Evolutionary conservation across 2,113 vertebrate genomes (phyloP).

Genomic region (Petrocephalus zakoni): DNA sequence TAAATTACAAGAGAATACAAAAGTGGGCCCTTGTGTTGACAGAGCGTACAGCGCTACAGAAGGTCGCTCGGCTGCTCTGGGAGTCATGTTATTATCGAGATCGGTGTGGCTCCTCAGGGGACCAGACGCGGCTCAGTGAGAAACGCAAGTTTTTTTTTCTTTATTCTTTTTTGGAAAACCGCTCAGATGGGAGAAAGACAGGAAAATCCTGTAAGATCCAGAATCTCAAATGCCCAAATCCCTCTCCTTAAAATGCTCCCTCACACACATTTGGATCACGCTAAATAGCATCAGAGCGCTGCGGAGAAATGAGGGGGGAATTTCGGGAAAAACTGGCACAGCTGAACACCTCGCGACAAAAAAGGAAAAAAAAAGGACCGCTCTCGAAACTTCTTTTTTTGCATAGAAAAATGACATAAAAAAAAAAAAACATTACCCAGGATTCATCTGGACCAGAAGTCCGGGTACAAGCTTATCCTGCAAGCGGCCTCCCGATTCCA

Average conservation of each 20-base stretch:
- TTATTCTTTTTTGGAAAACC: background rate
- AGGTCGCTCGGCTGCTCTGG: background rate
- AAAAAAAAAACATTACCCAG: background rate
- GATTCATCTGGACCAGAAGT: background rate
- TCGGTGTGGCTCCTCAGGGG: background rate
- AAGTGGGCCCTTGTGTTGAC: background rate
- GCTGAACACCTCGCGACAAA: background rate
- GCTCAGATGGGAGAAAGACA: background rate
- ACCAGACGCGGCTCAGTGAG: background rate
- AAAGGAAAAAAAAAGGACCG: background rate
- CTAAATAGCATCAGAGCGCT: background rate
- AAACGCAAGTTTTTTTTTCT: background rate
- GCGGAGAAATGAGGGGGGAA: background rate
- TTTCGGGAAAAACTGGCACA: background rate
- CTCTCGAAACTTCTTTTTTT: background rate
- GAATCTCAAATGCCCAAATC: background rate
- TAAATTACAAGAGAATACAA: background rate
- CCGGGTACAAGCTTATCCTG: background rate
- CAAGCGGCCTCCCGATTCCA: background rate
- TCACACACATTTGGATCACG: background rate
- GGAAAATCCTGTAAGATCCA: background rate
- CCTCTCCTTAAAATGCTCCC: background rate
- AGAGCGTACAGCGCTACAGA: background rate
- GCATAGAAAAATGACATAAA: background rate
- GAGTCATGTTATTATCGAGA: background rate